Evolutionary conservation across 2,113 vertebrate genomes (phyloP).

Genomic region (Aepyceros melampus): DNA sequence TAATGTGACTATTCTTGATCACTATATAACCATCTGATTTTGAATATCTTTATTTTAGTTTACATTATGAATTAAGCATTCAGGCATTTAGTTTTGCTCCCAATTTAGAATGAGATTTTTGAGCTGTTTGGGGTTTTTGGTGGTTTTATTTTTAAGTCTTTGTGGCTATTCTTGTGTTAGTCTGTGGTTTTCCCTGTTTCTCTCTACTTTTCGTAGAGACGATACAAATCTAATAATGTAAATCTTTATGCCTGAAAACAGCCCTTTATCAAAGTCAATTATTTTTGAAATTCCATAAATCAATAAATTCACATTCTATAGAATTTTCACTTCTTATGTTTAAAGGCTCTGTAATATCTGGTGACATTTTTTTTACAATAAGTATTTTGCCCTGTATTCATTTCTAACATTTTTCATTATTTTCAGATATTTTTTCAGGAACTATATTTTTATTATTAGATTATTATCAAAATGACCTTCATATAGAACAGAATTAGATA

Average conservation of each 20-base stretch:
- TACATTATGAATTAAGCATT: slow-evolving; percentile 73
- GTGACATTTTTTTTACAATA: neutral
- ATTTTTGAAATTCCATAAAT: slow-evolving; percentile 27
- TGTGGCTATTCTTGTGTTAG: neutral
- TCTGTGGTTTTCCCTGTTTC: slow-evolving; percentile 74
- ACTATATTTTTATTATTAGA: slow-evolving; percentile 73
- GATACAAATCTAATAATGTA: slow-evolving; percentile 24
- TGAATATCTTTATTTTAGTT: slow-evolving; percentile 55
- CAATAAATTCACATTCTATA: neutral
- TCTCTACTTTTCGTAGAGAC: slow-evolving; percentile 69
- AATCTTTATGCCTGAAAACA: slow-evolving; percentile 77
- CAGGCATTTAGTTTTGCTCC: slow-evolving; percentile 41
- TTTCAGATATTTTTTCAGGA: slow-evolving; percentile 78
- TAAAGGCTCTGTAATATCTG: slow-evolving; percentile 20
- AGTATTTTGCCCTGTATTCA: neutral
- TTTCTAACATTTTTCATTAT: slow-evolving; percentile 75
- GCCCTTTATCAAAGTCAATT: slow-evolving; percentile 79
- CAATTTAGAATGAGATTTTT: slow-evolving; percentile 76
- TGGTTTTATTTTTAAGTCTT: slow-evolving; percentile 66
- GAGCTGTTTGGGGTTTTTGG: slow-evolving; percentile 84
- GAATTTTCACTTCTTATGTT: slow-evolving; percentile 16
- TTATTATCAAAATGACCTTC: slow-evolving; percentile 58
- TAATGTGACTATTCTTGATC: neutral
- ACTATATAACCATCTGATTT: neutral
- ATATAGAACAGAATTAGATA: slow-evolving; percentile 58